These are phyloP conservation scores for Rhinolophus ferrumequinum DNA, from an alignment of 2,113 vertebrate genomes.

Conservation along the genomic window DNA sequence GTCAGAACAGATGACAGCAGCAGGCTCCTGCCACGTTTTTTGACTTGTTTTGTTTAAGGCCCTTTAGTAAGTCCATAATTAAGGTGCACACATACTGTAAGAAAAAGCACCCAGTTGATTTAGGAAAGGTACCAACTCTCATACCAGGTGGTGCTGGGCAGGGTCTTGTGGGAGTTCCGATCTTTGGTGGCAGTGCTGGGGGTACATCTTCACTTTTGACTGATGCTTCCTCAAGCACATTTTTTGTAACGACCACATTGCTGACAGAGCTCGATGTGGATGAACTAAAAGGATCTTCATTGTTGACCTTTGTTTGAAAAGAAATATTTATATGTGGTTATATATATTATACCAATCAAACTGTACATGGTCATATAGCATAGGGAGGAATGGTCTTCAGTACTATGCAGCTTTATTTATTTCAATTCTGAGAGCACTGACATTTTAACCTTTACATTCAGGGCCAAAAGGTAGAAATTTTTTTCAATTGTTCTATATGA, in stretches of 20 bases:
- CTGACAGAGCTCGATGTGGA: slow-evolving; percentile 73
- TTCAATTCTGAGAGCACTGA: background rate
- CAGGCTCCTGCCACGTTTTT: background rate
- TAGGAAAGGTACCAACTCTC: slow-evolving; percentile 64
- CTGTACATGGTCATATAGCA: background rate
- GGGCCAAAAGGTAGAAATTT: background rate
- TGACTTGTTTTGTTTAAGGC: background rate
- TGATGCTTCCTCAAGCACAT: slow-evolving; percentile 90
- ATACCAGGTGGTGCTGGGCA: slow-evolving; percentile 97
- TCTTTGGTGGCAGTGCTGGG: slow-evolving; percentile 97
- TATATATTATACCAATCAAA: slow-evolving; percentile 9
- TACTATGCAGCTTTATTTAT: slow-evolving; percentile 31
- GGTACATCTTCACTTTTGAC: slow-evolving; percentile 90
- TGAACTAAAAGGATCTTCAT: slow-evolving; percentile 90
- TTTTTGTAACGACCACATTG: slow-evolving; percentile 88
- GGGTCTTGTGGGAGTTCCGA: slow-evolving; percentile 95
- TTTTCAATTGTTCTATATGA: background rate
- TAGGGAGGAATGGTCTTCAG: background rate
- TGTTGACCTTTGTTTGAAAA: slow-evolving; percentile 84
- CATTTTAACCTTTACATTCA: slow-evolving; percentile 47
- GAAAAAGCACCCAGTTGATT: slow-evolving; percentile 14
- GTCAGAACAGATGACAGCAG: background rate
- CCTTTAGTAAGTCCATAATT: background rate
- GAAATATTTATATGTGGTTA: slow-evolving; percentile 47
- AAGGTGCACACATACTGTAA: background rate